Percentiles rank a stretch among this genome's conserved stretches.
phyloP scores from a whole-genome alignment of 2,888 invertebrate genomes.

The Sinodicranocentrus sp. region DNA sequence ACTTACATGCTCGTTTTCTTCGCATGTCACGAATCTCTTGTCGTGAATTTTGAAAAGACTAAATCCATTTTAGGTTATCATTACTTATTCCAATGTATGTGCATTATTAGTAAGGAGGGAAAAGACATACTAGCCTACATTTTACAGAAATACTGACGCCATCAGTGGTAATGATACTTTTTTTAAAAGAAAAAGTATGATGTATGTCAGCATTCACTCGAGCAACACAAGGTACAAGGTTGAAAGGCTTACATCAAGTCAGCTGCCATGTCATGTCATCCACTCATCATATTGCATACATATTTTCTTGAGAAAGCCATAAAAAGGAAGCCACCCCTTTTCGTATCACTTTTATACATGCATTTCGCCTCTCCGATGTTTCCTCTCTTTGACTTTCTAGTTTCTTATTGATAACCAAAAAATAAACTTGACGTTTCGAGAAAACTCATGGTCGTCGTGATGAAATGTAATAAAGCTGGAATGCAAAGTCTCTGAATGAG shows the following conservation, averaged over 20 bases:
- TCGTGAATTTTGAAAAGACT: conserved; percentile 26
- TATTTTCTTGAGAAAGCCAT: background rate
- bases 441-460: conserved; percentile 11
- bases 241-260: conserved; percentile 27
- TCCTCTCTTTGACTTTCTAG: background rate
- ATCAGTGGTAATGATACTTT: background rate
- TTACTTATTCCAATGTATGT: conserved; percentile 35
- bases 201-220: too few relatives aligned
- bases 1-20: background rate
- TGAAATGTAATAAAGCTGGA: conserved; percentile 38
- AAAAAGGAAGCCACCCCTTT: background rate
- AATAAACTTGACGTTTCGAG: background rate
- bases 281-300: background rate
- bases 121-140: conserved; percentile 39
- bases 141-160: background rate
- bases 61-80: conserved; percentile 17
- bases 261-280: conserved; percentile 36
- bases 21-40: background rate
- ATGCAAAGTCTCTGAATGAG: too few relatives aligned
- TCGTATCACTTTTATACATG: too few relatives aligned
- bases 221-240: conserved; percentile 14
- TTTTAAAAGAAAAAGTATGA: background rate
- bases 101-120: conserved; percentile 3
- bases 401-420: conserved; percentile 6
- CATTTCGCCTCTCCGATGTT: background rate